A percentile compares a stretch with the other conserved stretches of the same genome.
Evolutionary conservation across 2,113 vertebrate species (phyloP).

Genomic region (Grallaria varia): DNA sequence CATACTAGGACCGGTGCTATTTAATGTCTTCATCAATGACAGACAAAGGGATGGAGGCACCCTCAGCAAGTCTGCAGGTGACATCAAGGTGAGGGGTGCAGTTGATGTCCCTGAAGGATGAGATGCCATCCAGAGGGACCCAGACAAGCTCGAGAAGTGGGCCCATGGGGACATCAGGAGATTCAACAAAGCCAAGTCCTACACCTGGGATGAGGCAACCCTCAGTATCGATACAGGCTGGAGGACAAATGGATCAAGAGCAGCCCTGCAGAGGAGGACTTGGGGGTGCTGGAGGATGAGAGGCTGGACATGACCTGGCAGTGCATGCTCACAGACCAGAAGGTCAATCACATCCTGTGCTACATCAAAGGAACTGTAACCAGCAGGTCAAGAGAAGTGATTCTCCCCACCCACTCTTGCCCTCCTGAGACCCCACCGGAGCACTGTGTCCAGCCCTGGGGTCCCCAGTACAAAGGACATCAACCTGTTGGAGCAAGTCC

Average conservation of each 20-base stretch:
- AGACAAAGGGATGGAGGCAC: neutral
- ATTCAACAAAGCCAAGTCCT: neutral
- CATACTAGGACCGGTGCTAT: neutral
- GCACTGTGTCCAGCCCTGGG: neutral
- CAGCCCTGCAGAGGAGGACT: neutral
- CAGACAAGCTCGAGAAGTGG: accelerated
- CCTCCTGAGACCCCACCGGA: neutral
- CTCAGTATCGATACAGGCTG: neutral
- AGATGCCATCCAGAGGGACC: neutral
- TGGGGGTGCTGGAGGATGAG: neutral
- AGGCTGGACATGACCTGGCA: neutral
- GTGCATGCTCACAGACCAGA: neutral
- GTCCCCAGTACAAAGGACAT: neutral
- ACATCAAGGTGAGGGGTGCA: neutral
- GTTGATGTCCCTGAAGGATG: neutral
- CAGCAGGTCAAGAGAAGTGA: neutral
- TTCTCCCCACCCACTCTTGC: neutral
- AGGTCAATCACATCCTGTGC: accelerated
- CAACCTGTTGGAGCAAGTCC: neutral
- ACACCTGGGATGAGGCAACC: neutral
- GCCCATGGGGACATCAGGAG: neutral
- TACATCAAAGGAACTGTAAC: neutral
- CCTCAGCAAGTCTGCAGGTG: neutral
- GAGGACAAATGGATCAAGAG: neutral
- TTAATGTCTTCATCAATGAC: neutral